Percentiles rank a stretch among this genome's conserved stretches.
Conservation (phyloP, 30 jellyfish, hydroid and myxozoan genomes). For the Cassiopea andromeda region DNA sequence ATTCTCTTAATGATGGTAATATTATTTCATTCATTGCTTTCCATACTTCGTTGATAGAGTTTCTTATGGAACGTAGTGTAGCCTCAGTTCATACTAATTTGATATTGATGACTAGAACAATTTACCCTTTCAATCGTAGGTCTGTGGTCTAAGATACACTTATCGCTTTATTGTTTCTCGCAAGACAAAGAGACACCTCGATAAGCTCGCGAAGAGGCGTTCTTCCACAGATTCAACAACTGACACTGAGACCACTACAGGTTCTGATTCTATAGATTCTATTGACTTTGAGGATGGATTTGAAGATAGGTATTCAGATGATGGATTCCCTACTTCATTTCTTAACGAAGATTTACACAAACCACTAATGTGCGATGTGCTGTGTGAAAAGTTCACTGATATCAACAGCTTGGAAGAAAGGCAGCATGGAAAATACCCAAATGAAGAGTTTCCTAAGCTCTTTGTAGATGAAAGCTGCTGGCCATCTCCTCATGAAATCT, state of each 20-base stretch:
- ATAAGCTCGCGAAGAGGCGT: constrained; percentile 36
- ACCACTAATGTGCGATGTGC: neutral
- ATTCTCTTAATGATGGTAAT: too few relatives aligned
- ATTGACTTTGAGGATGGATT: neutral
- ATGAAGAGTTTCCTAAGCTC: neutral
- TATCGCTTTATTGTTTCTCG: constrained; percentile 44
- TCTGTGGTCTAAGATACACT: constrained; percentile 43
- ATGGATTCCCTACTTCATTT: constrained; percentile 43
- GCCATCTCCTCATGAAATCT: constrained; percentile 10
- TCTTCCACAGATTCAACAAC: constrained; percentile 40
- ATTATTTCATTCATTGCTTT: too few relatives aligned
- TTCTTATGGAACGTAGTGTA: too few relatives aligned
- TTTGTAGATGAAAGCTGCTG: constrained; percentile 8
- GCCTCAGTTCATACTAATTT: too few relatives aligned
- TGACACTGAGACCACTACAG: constrained; percentile 27
- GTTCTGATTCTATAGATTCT: constrained; percentile 16
- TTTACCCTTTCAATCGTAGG: constrained; percentile 1
- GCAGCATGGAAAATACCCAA: neutral
- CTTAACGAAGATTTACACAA: constrained; percentile 48
- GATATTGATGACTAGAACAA: too few relatives aligned
- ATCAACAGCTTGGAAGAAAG: neutral
- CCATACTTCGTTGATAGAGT: too few relatives aligned
- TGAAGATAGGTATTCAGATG: neutral
- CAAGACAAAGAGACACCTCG: constrained; percentile 26
- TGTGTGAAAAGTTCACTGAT: neutral